Percentiles rank a stretch among this genome's conserved stretches.
Conservation (phyloP, 1,140 invertebrate species). For the Apis cerana region DNA sequence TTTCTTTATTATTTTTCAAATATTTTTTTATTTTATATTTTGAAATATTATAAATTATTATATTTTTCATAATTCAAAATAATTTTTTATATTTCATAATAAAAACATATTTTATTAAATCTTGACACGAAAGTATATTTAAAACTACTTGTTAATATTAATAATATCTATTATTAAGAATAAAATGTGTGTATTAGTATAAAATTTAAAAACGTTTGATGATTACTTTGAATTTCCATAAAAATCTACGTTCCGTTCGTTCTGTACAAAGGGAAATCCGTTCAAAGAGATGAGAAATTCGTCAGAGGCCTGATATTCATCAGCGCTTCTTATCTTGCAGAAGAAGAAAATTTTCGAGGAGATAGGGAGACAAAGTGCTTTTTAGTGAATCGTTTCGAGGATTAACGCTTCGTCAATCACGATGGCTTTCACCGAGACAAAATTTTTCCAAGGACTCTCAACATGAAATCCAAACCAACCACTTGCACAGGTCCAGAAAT, state of each 20-base stretch:
- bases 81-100: too few relatives aligned
- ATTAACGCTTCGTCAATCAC: constrained; percentile 70
- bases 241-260: not conserved
- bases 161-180: too few relatives aligned
- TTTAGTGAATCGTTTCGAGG: constrained; percentile 70
- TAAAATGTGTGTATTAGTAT: not conserved
- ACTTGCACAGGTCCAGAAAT: not conserved
- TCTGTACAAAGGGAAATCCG: constrained; percentile 34
- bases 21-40: too few relatives aligned
- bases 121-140: too few relatives aligned
- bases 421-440: constrained; percentile 60
- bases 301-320: constrained; percentile 37
- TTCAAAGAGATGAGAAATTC: constrained; percentile 31
- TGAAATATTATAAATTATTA: too few relatives aligned
- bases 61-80: too few relatives aligned
- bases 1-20: too few relatives aligned
- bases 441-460: constrained; percentile 67
- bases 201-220: not conserved
- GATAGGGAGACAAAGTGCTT: constrained; percentile 67
- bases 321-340: constrained; percentile 37
- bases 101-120: too few relatives aligned
- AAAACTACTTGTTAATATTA: too few relatives aligned
- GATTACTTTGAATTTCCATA: not conserved
- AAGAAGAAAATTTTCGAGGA: constrained; percentile 51
- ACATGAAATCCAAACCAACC: constrained; percentile 48